Evolutionary conservation across 2,113 vertebrate species (phyloP).

Genomic region (Sinocyclocheilus anophthalmus): DNA sequence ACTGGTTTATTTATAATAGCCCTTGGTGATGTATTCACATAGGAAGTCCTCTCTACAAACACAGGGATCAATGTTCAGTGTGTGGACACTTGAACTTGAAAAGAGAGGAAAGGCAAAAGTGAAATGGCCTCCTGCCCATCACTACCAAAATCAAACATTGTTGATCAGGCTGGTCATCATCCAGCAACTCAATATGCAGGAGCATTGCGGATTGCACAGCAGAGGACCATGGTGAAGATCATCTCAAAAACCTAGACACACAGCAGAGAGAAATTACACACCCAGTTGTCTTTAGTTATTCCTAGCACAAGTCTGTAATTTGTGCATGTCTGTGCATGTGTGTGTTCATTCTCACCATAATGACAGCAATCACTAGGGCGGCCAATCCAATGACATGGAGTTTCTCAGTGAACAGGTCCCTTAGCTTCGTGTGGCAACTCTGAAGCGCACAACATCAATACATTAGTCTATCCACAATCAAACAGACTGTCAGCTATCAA

Average conservation of each 20-base stretch:
- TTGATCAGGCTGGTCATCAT: not conserved
- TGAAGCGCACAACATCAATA: slow-evolving; percentile 46
- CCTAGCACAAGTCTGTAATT: not conserved
- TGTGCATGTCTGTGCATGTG: not conserved
- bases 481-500: not conserved
- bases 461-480: not conserved
- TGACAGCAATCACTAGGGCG: slow-evolving; percentile 88
- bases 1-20: slow-evolving; percentile 14
- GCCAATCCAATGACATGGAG: slow-evolving; percentile 90
- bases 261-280: slow-evolving; percentile 14
- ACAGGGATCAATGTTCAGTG: not conserved
- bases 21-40: slow-evolving; percentile 33
- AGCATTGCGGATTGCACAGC: slow-evolving; percentile 51
- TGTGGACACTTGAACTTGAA: slow-evolving; percentile 12
- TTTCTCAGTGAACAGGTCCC: slow-evolving; percentile 88
- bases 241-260: slow-evolving; percentile 51
- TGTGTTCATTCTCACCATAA: slow-evolving; percentile 83
- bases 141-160: not conserved
- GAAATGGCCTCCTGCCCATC: not conserved
- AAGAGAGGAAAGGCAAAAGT: not conserved
- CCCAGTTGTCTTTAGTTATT: not conserved
- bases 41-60: slow-evolving; percentile 3
- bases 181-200: slow-evolving; percentile 39
- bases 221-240: slow-evolving; percentile 55
- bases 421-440: slow-evolving; percentile 84